phyloP scores from a whole-genome alignment of 1,140 invertebrate genomes.

The Caenorhabditis briggsae region DNA sequence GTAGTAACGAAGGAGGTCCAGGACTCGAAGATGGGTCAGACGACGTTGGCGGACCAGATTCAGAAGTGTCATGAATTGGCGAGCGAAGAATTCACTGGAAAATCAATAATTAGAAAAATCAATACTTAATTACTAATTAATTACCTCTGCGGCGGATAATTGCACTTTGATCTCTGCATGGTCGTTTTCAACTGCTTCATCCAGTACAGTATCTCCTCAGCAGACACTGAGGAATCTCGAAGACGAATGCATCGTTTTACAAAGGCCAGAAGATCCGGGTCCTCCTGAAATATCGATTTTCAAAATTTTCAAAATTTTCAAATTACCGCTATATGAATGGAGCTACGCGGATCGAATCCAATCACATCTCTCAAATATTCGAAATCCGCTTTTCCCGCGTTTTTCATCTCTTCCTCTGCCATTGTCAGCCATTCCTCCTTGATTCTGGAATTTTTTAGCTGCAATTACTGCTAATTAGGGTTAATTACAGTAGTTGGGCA shows the following conservation, averaged over 20 bases:
- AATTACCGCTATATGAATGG: conserved; percentile 56
- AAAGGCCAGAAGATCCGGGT: conserved; percentile 32
- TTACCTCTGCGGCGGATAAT: conserved; percentile 61
- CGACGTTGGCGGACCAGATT: background rate
- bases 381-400: background rate
- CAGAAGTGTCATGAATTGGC: background rate
- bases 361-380: conserved; percentile 37
- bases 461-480: too few species aligned
- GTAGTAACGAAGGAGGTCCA: conserved; percentile 13
- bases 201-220: conserved; percentile 49
- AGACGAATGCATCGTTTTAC: conserved; percentile 32
- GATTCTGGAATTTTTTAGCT: too few species aligned
- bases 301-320: background rate
- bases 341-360: conserved; percentile 53
- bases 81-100: conserved; percentile 24
- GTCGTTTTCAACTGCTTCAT: conserved; percentile 54
- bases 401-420: background rate
- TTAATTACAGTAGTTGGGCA: too few species aligned
- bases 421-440: background rate
- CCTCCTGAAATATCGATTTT: conserved; percentile 47
- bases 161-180: conserved; percentile 50
- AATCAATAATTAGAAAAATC: background rate
- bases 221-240: background rate
- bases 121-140: too few species aligned
- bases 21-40: background rate